These are phyloP conservation scores for Odocoileus virginianus DNA, from an alignment of 2,113 vertebrate species.

Conservation along the genomic window DNA sequence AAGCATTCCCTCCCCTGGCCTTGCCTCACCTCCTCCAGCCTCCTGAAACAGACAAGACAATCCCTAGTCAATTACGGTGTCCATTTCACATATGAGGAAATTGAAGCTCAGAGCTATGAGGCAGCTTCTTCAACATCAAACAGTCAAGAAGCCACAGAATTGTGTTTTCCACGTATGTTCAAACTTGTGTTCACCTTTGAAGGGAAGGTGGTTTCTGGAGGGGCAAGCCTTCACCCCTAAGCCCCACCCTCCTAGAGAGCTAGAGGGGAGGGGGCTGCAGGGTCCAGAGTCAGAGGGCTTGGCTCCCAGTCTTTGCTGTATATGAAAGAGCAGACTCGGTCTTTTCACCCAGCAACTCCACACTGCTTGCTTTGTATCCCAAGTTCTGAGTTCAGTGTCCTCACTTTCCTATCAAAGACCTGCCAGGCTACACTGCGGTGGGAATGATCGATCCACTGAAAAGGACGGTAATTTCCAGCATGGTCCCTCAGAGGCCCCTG, in stretches of 20 bases:
- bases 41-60: background rate
- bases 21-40: background rate
- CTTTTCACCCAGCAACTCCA: background rate
- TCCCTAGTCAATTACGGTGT: background rate
- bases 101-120: background rate
- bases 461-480: background rate
- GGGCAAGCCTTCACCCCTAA: fast-evolving
- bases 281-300: background rate
- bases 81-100: background rate
- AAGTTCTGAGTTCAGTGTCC: background rate
- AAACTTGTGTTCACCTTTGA: background rate
- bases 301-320: background rate
- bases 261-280: fast-evolving
- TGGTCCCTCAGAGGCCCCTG: background rate
- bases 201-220: background rate
- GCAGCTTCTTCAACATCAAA: background rate
- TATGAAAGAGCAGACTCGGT: background rate
- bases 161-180: background rate
- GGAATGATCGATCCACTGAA: background rate
- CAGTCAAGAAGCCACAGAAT: background rate
- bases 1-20: background rate
- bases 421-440: background rate
- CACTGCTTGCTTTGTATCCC: background rate
- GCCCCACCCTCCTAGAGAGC: too few relatives aligned
- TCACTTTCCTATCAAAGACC: background rate